Base-by-base conservation (phyloP, 2,113 vertebrate species). In the Nesogale talazaci region DNA sequence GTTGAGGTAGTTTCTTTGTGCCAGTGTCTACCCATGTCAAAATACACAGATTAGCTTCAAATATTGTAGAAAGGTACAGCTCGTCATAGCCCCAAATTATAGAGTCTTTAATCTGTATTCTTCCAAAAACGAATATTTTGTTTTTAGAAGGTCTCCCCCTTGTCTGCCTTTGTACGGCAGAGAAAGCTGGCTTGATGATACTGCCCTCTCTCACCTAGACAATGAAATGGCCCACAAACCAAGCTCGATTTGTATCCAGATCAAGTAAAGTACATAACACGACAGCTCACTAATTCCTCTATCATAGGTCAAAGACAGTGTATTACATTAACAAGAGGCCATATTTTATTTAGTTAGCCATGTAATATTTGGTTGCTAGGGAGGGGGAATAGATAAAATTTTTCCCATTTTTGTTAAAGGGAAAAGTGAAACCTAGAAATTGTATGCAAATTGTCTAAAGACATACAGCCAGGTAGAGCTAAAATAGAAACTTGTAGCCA, bases 401-500 rank as follows among this genome's bases (percentile, higher is more conserved):
- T 81, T 92, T 14, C 16, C 2, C 70, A 3, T 56, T 87, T 88
- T 90, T 83, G 29, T n/a, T 81, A 76, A 42, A 67, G 7, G 91
- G 76, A 36, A 92, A 90, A 77, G 31, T 2, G 27, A 89, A 90
- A 16, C 52, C 29, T 15, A 74, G 15, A 78, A 8, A 81, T 15
- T 59, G 17, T n/a, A 40, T 0, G 4, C 72, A 31, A 88, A 65
- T 86, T 42, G 0, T 23, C 14, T 61, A 19, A 90, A 89, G n/a
- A 74, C 31, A 22, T 25, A 9, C 1, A 69, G 20, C 34, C 20
- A 75, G 1, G 76, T 84, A 81, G 15, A 52, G 27, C 17, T 29
- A 88, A 46, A 92, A n/a, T 25, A 57, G 75, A 95, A 88, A 81
- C 36, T 63, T 12, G 69, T 87, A 86, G 22, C 16, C 6, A 42